Base-by-base conservation (phyloP, 2,113 vertebrate species). In the Grallaria varia region DNA sequence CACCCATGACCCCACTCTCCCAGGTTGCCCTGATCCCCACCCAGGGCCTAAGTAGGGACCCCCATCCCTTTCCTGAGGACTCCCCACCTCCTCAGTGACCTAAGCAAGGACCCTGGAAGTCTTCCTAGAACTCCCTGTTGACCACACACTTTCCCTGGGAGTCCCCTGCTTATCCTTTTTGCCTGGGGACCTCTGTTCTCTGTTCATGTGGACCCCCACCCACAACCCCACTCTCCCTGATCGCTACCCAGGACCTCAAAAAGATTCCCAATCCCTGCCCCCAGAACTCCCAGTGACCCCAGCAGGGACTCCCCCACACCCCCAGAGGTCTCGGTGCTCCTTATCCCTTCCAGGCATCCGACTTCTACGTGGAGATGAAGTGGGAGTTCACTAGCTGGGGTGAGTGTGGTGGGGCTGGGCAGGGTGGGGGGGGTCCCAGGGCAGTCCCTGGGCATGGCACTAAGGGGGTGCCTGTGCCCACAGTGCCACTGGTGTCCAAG, bases 371-470 rank as follows among this genome's bases (percentile, higher is more conserved):
- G 97, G 99, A 99, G 96, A 99, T 99, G 99, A 99, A 99, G 90
- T 99, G 99, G 99, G 99, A 99, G 95, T 99, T 99, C 96, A 99
- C 99, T 45, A 99, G 99, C 96, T 99, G 99, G 99, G 99, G 99
- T 99, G 97, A 99, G 98, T 92, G 3, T 53, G 78, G 77, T 33
- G 0, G 7, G 68, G 53, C 69, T 0, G 49, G 50, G 19, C 0
- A 0, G 9, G n/a, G 22, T 20, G 60, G 27, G 35, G 27, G 35
- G 60, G 27, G 25, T 63, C 37, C 60, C 4, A 27, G 25, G 25
- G 37, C 5, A 16, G 25, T 18, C 35, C 30, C 35, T 2, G 0
- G 47, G 30, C 3, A 0, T 4, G 21, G 15, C 2, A 2, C 81
- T 92, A 78, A 96, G 2, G 27, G 20, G 20, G 6, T 14, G 3